Evolutionary conservation across 2,113 vertebrate species (phyloP).

Genomic region (Columba livia): DNA sequence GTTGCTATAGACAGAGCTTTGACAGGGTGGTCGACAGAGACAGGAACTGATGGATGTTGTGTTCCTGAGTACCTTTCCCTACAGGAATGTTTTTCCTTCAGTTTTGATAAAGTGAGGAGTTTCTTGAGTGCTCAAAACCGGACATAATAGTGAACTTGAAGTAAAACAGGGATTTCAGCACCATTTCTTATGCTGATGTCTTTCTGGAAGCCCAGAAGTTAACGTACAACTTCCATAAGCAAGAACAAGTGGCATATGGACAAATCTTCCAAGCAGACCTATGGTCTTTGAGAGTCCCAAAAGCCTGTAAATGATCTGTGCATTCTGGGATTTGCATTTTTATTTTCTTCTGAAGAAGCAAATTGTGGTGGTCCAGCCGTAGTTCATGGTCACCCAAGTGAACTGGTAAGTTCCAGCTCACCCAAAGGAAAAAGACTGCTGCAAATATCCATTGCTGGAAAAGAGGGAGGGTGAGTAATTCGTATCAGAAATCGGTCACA

Average conservation of each 20-base stretch:
- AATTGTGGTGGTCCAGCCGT: not conserved
- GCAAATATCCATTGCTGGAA: not conserved
- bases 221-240: not conserved
- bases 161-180: not conserved
- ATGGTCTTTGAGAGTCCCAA: not conserved
- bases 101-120: not conserved
- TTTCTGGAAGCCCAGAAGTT: not conserved
- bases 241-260: not conserved
- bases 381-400: not conserved
- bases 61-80: not conserved
- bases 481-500: not conserved
- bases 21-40: fast-evolving
- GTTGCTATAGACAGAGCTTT: not conserved
- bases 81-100: not conserved
- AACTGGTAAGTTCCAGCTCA: not conserved
- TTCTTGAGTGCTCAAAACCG: not conserved
- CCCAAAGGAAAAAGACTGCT: not conserved
- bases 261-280: not conserved
- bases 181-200: not conserved
- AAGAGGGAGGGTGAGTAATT: not conserved
- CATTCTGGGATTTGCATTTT: not conserved
- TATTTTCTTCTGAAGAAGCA: not conserved
- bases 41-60: not conserved
- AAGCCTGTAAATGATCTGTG: not conserved
- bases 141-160: not conserved